phyloP scores from a whole-genome alignment of 2,797 vertebrate genomes.

The Iguana delicatissima region DNA sequence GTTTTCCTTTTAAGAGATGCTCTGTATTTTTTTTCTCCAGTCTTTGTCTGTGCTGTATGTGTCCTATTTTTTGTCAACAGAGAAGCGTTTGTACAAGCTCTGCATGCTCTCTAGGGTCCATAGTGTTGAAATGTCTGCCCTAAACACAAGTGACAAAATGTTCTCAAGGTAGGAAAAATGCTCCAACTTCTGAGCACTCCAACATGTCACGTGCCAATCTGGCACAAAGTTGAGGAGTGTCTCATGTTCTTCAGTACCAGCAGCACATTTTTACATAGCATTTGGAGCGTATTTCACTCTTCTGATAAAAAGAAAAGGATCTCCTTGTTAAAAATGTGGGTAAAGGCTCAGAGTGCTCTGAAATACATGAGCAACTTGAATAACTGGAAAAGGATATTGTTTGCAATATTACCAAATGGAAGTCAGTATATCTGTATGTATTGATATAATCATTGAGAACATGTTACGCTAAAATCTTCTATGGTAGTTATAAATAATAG shows the following conservation, averaged over 20 bases:
- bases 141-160: not conserved
- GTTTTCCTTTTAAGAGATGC: not conserved
- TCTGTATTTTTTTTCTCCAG: slow-evolving; percentile 1
- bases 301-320: not conserved
- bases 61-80: not conserved
- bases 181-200: not conserved
- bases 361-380: not conserved
- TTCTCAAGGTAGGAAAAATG: not conserved
- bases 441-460: not conserved
- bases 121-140: not conserved
- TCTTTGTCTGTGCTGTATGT: not conserved
- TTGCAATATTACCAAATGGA: not conserved
- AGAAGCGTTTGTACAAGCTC: not conserved
- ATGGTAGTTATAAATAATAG: not conserved
- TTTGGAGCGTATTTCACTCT: not conserved
- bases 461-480: not conserved
- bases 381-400: not conserved
- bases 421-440: not conserved
- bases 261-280: not conserved
- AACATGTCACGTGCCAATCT: not conserved
- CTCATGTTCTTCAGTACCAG: not conserved
- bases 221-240: not conserved
- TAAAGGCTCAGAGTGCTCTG: too few relatives aligned
- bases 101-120: not conserved
- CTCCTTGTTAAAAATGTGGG: not conserved